Evolutionary conservation across 2,888 invertebrate species (phyloP).

Genomic region (Diadegma fenestrale): DNA sequence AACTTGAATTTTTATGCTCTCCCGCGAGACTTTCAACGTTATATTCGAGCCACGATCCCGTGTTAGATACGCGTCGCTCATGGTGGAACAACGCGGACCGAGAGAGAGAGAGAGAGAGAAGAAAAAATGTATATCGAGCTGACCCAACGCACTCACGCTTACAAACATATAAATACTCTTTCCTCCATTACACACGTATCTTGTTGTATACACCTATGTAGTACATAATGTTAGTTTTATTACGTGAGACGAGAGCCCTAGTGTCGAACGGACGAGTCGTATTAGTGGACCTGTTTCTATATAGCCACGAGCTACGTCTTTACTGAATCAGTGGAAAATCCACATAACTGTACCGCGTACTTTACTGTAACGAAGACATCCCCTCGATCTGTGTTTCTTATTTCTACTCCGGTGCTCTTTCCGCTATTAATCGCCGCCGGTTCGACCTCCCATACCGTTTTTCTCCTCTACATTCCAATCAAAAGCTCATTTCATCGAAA

Average conservation of each 20-base stretch:
- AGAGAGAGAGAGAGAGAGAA: neutral
- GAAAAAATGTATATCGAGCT: neutral
- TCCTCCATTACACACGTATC: conserved; percentile 9
- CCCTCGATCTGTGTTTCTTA: conserved; percentile 3
- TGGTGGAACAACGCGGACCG: conserved; percentile 68
- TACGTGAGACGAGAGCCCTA: conserved; percentile 25
- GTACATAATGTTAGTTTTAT: conserved; percentile 6
- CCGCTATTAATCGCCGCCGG: conserved; percentile 34
- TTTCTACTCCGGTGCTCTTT: conserved; percentile 35
- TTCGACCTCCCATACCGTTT: conserved; percentile 34
- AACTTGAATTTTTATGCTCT: conserved; percentile 43
- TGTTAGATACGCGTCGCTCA: conserved; percentile 80
- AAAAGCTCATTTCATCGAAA: neutral
- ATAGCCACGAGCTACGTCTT: conserved; percentile 40
- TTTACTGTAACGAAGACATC: conserved; percentile 12
- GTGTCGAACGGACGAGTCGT: conserved; percentile 11
- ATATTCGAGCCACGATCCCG: conserved; percentile 64
- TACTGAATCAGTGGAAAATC: conserved; percentile 61
- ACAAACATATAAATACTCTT: conserved; percentile 10
- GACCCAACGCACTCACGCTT: conserved; percentile 25
- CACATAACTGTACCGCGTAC: conserved; percentile 58
- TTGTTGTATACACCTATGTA: neutral
- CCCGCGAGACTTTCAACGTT: conserved; percentile 35
- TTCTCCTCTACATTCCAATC: conserved; percentile 19
- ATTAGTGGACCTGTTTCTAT: conserved; percentile 13